Evolutionary conservation across 1,140 invertebrate genomes (phyloP).

Genomic region (Magallana ariakensis): DNA sequence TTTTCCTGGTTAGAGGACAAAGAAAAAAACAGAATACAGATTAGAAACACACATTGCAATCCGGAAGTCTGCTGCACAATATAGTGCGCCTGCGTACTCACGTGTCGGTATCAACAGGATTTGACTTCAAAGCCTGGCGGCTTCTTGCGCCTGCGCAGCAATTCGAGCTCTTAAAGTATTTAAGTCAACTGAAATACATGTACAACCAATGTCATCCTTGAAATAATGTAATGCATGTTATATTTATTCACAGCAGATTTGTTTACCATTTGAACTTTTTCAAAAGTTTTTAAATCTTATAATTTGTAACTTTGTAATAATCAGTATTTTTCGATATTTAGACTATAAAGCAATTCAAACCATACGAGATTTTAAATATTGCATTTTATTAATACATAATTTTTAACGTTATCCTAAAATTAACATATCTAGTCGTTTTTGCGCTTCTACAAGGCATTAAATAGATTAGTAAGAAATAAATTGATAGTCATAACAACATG

Average conservation of each 20-base stretch:
- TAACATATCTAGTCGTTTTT: not conserved
- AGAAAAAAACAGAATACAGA: not conserved
- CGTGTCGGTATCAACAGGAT: conserved; percentile 14
- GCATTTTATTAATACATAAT: too few relatives aligned
- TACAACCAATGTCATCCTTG: conserved; percentile 23
- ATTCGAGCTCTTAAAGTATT: conserved; percentile 52
- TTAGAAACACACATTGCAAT: conserved; percentile 16
- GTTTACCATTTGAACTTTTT: too few relatives aligned
- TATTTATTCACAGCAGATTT: too few relatives aligned
- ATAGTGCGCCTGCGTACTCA: conserved; percentile 39
- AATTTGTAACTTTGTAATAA: too few relatives aligned
- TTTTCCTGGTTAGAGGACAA: conserved; percentile 9
- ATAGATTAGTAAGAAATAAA: conserved; percentile 33
- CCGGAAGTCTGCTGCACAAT: conserved; percentile 25
- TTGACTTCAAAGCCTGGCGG: conserved; percentile 5
- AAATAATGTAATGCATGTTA: not conserved
- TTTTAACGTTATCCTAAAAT: too few relatives aligned
- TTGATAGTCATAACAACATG: not conserved
- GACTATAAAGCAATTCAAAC: too few relatives aligned
- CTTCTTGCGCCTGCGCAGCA: conserved; percentile 46
- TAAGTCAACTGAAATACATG: conserved; percentile 56
- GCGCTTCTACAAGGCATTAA: not conserved
- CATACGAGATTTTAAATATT: too few relatives aligned
- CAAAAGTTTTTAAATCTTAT: too few relatives aligned
- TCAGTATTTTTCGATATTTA: too few relatives aligned